Evolutionary conservation across 1,140 invertebrate species (phyloP).

Genomic region (Lamellibrachia luymesi): DNA sequence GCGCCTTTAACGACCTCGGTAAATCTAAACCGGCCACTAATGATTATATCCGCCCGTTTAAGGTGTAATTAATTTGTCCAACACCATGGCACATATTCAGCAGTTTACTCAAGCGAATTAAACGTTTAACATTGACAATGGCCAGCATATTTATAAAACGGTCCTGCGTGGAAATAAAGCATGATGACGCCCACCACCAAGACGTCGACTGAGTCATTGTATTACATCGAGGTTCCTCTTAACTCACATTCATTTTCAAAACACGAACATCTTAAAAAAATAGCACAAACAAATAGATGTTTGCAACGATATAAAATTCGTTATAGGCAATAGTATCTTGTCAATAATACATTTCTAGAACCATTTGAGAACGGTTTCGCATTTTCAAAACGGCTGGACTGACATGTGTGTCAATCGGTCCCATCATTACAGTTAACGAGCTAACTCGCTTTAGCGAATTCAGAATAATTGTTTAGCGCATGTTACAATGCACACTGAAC

Average conservation of each 20-base stretch:
- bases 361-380: not conserved
- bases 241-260: no score
- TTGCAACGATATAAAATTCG: no score
- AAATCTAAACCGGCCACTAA: not conserved
- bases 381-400: not conserved
- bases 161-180: not conserved
- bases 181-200: not conserved
- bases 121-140: not conserved
- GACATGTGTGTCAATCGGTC: not conserved
- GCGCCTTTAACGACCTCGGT: not conserved
- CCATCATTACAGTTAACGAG: not conserved
- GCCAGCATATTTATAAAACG: not conserved
- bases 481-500: no score
- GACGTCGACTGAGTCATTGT: no score
- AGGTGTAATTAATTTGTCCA: not conserved
- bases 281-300: no score
- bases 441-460: not conserved
- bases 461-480: no score
- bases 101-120: not conserved
- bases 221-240: no score
- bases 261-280: no score
- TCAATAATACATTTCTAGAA: not conserved
- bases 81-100: not conserved
- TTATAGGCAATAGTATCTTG: no score
- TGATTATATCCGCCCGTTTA: slow-evolving; percentile 4